Evolutionary conservation across 2,888 invertebrate genomes (phyloP), one percentile per base, ranked within the genome.

Genomic region (Rhabditoides inermis): DNA sequence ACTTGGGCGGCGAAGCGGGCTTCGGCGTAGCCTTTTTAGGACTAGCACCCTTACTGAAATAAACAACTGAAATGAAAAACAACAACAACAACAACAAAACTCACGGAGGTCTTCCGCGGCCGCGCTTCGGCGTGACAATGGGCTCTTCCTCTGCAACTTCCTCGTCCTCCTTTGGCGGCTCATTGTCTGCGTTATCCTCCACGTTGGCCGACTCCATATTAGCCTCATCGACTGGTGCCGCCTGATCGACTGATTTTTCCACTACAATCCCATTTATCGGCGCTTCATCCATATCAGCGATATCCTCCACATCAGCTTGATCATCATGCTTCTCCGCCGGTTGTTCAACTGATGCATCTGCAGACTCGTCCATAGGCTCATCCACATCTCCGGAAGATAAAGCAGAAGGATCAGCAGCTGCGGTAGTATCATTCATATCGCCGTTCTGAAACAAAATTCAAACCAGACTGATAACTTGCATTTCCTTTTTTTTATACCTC

Each of bases 231-330:
- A 6, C 44, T 22, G 20, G 26, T 41, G 20, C 46, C n/a, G 2
- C 53, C 49, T 32, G 45, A 22, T 36, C 48, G 44, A 3, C 37
- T 37, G 47, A n/a, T n/a, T n/a, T n/a, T n/a, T n/a, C n/a, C n/a
- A n/a, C n/a, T n/a, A n/a, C n/a, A n/a, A n/a, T n/a, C n/a, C n/a
- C n/a, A n/a, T n/a, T n/a, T n/a, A n/a, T n/a, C n/a, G n/a, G n/a
- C n/a, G n/a, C 45, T 3, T 51, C 51, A 10, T 46, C 27, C 39
- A 20, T 26, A 18, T 23, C 39, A 12, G 41, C 40, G 7, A 22
- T 40, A 22, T 52, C 46, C 35, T 45, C 45, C 32, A 22, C 44
- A 5, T n/a, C n/a, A n/a, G n/a, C n/a, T n/a, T n/a, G n/a, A n/a
- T n/a, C n/a, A n/a, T n/a, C n/a, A n/a, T n/a, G n/a, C n/a, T n/a